These are phyloP conservation scores for Misgurnus mizolepis DNA, from an alignment of 2,113 vertebrate species.

Conservation along the genomic window DNA sequence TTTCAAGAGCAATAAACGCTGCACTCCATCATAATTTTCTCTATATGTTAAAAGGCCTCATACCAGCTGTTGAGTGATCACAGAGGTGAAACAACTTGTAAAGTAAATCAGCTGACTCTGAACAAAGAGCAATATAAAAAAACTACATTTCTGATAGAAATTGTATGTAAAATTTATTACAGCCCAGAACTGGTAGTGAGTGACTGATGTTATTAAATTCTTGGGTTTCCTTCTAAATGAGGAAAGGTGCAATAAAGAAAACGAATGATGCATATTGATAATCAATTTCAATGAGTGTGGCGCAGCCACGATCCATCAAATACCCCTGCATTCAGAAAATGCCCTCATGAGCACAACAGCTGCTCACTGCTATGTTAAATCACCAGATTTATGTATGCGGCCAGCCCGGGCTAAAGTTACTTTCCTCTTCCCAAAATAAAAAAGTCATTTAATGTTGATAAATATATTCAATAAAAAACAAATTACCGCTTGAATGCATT, in stretches of 20 bases:
- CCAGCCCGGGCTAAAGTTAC: conserved; percentile 47
- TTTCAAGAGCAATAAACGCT: not conserved
- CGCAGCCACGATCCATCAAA: conserved; percentile 47
- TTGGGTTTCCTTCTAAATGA: conserved; percentile 48
- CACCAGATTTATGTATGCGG: conserved; percentile 42
- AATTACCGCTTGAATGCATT: conserved; percentile 57
- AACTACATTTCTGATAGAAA: conserved; percentile 35
- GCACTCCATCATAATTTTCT: not conserved
- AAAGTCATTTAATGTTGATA: conserved; percentile 65
- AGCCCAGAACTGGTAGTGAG: conserved; percentile 39
- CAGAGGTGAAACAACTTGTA: conserved; percentile 13
- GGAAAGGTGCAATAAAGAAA: conserved; percentile 57
- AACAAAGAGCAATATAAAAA: conserved; percentile 40
- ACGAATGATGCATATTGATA: conserved; percentile 58
- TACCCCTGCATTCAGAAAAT: conserved; percentile 25
- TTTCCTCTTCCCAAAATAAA: conserved; percentile 57
- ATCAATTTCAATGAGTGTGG: conserved; percentile 57
- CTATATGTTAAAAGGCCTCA: not conserved
- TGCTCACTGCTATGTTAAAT: conserved; percentile 49
- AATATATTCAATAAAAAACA: conserved; percentile 67
- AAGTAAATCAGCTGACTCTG: conserved; percentile 13
- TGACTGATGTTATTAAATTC: conserved; percentile 53
- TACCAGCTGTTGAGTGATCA: not conserved
- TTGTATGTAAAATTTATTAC: conserved; percentile 9
- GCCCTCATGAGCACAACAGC: conserved; percentile 49